Evolutionary conservation across 2,888 invertebrate species (phyloP).

Genomic region (Tiliacea citrago): DNA sequence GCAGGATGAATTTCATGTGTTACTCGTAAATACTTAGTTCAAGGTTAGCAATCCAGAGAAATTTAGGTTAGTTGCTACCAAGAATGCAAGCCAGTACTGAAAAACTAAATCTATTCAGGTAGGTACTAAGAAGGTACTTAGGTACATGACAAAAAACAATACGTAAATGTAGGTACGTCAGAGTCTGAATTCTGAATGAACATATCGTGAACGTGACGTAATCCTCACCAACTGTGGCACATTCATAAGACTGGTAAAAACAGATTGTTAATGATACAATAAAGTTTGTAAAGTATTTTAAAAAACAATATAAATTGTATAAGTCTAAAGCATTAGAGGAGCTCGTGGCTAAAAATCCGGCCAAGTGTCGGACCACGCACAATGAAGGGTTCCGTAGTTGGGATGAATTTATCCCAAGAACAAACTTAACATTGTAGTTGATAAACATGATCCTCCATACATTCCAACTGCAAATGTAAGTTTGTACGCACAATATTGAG

Average conservation of each 20-base stretch:
- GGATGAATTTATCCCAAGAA: too few relatives aligned
- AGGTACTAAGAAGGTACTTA: not conserved
- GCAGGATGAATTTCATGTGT: constrained; percentile 1
- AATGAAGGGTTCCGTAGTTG: too few relatives aligned
- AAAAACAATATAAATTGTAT: too few relatives aligned
- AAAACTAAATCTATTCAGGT: not conserved
- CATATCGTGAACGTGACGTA: constrained; percentile 12
- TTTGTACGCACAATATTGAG: too few relatives aligned
- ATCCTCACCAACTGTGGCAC: not conserved
- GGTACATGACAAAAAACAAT: not conserved
- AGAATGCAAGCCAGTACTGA: not conserved
- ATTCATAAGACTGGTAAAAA: constrained; percentile 17
- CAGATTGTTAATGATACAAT: constrained; percentile 15
- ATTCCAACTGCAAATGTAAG: too few relatives aligned
- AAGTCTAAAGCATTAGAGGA: too few relatives aligned
- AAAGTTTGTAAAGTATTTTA: too few relatives aligned
- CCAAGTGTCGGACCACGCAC: too few relatives aligned
- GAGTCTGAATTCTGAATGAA: constrained; percentile 4
- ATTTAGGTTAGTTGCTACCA: not conserved
- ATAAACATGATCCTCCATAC: too few relatives aligned
- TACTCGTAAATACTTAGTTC: constrained; percentile 8
- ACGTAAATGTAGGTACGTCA: not conserved
- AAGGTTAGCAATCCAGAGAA: constrained; percentile 4
- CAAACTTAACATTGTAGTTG: too few relatives aligned
- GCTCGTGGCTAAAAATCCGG: too few relatives aligned